phyloP scores from a whole-genome alignment of 2,113 vertebrate genomes.

The Microcebus jonahi region DNA sequence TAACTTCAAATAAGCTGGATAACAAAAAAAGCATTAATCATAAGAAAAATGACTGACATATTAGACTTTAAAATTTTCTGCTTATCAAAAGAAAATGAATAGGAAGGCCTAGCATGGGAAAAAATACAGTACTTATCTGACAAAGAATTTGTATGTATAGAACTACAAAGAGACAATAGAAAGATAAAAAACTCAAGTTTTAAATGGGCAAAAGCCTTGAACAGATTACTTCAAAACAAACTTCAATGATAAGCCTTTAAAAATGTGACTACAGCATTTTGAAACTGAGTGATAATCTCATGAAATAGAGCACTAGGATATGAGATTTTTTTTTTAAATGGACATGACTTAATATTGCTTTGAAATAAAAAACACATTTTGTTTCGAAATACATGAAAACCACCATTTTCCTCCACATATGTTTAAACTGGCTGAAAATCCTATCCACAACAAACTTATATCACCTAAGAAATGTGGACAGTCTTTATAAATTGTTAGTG shows the following conservation, averaged over 20 bases:
- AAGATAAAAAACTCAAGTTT: neutral
- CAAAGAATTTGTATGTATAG: slow-evolving; percentile 8
- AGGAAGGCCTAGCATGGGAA: neutral
- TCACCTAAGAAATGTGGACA: slow-evolving; percentile 10
- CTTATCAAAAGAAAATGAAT: slow-evolving; percentile 7
- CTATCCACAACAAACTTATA: neutral
- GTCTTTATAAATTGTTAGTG: neutral
- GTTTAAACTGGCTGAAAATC: slow-evolving; percentile 6
- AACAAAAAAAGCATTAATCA: neutral
- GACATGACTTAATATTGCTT: neutral
- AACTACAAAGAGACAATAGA: slow-evolving; percentile 19
- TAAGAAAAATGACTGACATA: slow-evolving; percentile 18
- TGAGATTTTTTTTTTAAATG: neutral
- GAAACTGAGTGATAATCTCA: neutral
- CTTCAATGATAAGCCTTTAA: neutral
- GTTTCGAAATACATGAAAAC: neutral
- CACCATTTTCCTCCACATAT: neutral
- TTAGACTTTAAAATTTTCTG: neutral
- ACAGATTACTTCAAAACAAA: slow-evolving; percentile 39
- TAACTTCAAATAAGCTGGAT: slow-evolving; percentile 52
- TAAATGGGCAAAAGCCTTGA: neutral
- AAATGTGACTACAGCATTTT: neutral
- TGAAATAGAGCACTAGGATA: neutral
- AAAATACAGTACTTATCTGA: neutral
- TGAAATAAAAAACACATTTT: neutral